These are phyloP conservation scores for Gambusia affinis DNA, from an alignment of 2,113 vertebrate genomes.

Conservation along the genomic window DNA sequence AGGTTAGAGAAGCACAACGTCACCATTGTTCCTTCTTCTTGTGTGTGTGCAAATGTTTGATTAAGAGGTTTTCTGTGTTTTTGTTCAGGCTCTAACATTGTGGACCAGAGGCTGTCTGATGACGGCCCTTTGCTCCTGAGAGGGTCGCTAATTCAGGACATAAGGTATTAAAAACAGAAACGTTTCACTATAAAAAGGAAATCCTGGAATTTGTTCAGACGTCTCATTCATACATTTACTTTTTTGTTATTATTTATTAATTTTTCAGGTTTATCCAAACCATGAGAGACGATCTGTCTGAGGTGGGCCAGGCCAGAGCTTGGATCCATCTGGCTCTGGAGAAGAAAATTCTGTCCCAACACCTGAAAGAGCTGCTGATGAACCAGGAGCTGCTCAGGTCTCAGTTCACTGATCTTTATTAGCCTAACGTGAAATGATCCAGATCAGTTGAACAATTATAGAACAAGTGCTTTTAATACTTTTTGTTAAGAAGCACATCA, in stretches of 20 bases:
- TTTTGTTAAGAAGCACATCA: too few species aligned
- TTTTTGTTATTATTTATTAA: not conserved
- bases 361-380: conserved; percentile 93
- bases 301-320: conserved; percentile 91
- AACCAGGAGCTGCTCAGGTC: conserved; percentile 80
- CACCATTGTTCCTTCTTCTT: not conserved
- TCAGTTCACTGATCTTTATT: conserved; percentile 63
- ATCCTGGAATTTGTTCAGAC: not conserved
- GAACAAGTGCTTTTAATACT: not conserved
- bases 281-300: conserved; percentile 94
- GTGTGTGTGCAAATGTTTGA: not conserved
- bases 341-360: conserved; percentile 96
- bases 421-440: too few species aligned
- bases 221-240: not conserved
- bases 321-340: conserved; percentile 96
- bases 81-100: conserved; percentile 78
- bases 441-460: not conserved
- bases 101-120: conserved; percentile 86
- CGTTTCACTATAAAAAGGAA: not conserved
- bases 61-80: conserved; percentile 23
- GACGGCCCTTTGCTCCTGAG: conserved; percentile 81
- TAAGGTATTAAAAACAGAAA: conserved; percentile 83
- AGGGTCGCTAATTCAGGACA: conserved; percentile 91
- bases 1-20: conserved; percentile 76
- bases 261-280: conserved; percentile 90